phyloP scores from a whole-genome alignment of 2,888 invertebrate genomes.

The Calliopum simillimum region DNA sequence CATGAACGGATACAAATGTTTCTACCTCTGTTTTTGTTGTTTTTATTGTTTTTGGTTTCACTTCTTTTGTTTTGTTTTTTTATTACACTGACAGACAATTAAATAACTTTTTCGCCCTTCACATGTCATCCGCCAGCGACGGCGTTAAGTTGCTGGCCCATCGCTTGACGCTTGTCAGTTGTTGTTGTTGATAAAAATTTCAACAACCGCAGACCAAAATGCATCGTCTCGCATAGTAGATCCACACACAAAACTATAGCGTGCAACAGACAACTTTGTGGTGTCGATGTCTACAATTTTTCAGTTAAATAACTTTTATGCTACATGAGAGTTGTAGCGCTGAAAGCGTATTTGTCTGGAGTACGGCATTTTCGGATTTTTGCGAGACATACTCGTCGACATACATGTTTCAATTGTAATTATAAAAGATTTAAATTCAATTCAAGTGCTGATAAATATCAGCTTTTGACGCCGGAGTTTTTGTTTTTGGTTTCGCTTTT shows the following conservation, averaged over 20 bases:
- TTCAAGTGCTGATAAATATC: slow-evolving; percentile 3
- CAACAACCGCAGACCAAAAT: not conserved
- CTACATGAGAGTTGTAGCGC: no score
- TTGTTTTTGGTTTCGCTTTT: not conserved
- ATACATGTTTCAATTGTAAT: not conserved
- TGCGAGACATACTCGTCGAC: no score
- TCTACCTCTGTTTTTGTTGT: no score
- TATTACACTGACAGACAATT: not conserved
- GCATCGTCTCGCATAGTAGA: not conserved
- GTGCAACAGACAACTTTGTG: not conserved
- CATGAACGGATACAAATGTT: not conserved
- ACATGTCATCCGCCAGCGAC: not conserved
- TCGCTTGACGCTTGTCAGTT: not conserved
- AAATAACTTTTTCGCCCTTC: not conserved
- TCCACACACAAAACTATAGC: not conserved
- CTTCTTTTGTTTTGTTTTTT: no score
- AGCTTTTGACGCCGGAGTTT: not conserved
- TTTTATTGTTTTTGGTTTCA: no score
- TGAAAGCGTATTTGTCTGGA: no score
- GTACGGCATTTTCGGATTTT: not conserved
- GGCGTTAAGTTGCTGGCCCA: not conserved
- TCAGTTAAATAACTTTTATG: no score
- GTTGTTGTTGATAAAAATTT: not conserved
- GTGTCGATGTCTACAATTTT: not conserved
- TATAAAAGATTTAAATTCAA: slow-evolving; percentile 11